Percentiles rank a stretch among this genome's conserved stretches.
phyloP scores from a whole-genome alignment of 1,140 invertebrate species.

The Drosophila lini region DNA sequence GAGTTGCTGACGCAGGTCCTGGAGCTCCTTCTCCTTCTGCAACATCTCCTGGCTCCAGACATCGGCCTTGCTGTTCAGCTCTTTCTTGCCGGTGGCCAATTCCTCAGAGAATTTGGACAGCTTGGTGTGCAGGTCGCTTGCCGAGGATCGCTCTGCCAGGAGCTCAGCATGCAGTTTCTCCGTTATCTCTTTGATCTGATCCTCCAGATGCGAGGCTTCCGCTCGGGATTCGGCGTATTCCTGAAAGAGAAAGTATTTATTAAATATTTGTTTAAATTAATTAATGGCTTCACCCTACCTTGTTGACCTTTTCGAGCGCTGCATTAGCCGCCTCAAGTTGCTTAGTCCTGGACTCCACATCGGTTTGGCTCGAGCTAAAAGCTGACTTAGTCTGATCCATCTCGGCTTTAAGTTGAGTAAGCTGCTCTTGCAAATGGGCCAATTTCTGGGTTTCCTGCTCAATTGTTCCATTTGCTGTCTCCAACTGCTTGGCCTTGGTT shows the following conservation, averaged over 20 bases:
- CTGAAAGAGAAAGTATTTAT: not conserved
- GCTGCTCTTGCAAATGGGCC: conserved; percentile 29
- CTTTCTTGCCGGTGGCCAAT: conserved; percentile 53
- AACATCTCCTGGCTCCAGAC: conserved; percentile 49
- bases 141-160: conserved; percentile 14
- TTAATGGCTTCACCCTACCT: conserved; percentile 28
- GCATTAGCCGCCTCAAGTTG: conserved; percentile 40
- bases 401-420: conserved; percentile 12
- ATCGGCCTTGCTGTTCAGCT: conserved; percentile 53
- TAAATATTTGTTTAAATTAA: not conserved
- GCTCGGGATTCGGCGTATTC: conserved; percentile 71
- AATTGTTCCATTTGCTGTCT: conserved; percentile 8
- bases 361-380: conserved; percentile 21
- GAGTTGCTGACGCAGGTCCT: conserved; percentile 57
- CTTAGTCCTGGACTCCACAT: conserved; percentile 34
- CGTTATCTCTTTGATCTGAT: conserved; percentile 51
- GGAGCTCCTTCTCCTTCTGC: conserved; percentile 51
- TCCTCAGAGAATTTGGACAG: conserved; percentile 58
- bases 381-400: conserved; percentile 14
- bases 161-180: conserved; percentile 64
- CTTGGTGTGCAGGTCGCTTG: conserved; percentile 57
- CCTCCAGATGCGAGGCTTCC: conserved; percentile 60
- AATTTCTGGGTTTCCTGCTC: conserved; percentile 33
- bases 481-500: conserved; percentile 21
- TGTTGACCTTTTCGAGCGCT: conserved; percentile 42